phyloP scores from a whole-genome alignment of 1,140 invertebrate genomes.

The Drosophila saltans region DNA sequence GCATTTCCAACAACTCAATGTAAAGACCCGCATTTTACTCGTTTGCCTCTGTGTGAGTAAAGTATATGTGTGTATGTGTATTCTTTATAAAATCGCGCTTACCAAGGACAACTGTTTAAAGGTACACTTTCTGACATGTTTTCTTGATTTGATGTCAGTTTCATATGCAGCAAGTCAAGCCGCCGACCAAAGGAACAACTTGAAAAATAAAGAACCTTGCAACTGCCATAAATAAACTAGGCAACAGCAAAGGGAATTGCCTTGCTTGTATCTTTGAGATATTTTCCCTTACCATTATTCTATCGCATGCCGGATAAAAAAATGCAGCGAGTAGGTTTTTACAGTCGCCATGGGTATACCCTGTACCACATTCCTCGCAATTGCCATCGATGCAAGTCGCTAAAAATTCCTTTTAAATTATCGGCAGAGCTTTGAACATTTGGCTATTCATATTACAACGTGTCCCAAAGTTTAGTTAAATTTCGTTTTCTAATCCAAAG shows the following conservation, averaged over 20 bases:
- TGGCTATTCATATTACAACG: no score
- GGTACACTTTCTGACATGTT: constrained; percentile 40
- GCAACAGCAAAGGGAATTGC: constrained; percentile 9
- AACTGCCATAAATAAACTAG: constrained; percentile 1
- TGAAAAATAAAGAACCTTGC: constrained; percentile 32
- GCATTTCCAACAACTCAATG: constrained; percentile 48
- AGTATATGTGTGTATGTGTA: constrained; percentile 35
- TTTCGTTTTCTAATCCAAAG: background rate
- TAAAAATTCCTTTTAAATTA: no score
- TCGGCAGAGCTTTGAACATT: no score
- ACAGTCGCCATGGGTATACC: no score
- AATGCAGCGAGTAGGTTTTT: no score
- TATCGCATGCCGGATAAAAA: no score
- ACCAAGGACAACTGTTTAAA: constrained; percentile 45
- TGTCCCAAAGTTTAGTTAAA: background rate
- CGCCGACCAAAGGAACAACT: constrained; percentile 18
- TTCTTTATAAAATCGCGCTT: constrained; percentile 58
- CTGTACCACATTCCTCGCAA: no score
- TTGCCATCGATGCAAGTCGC: no score
- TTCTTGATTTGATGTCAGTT: constrained; percentile 53
- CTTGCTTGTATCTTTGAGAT: background rate
- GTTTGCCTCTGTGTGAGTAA: constrained; percentile 24
- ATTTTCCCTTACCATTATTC: no score
- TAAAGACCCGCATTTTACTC: constrained; percentile 31
- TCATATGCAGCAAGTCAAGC: constrained; percentile 18